Percentiles rank a stretch among this genome's conserved stretches.
Conservation (phyloP, 1,140 invertebrate species). For the Anastatus disparis region DNA sequence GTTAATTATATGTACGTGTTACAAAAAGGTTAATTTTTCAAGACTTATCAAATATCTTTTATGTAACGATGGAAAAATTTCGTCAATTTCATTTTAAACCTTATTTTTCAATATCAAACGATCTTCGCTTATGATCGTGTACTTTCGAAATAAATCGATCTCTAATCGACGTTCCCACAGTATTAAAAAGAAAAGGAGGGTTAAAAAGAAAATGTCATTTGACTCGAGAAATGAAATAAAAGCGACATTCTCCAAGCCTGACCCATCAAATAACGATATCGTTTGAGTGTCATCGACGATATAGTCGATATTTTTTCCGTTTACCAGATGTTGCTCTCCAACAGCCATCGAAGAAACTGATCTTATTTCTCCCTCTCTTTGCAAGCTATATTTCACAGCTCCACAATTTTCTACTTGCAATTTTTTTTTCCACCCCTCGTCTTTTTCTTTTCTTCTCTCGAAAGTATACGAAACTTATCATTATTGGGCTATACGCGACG, state of each 20-base stretch:
- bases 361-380: not conserved
- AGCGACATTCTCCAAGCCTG: not conserved
- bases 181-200: not conserved
- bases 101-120: no score
- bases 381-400: slow-evolving; percentile 26
- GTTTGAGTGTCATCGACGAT: slow-evolving; percentile 30
- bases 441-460: not conserved
- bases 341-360: no score
- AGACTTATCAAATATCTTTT: no score
- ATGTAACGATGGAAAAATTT: no score
- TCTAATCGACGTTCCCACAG: not conserved
- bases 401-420: no score
- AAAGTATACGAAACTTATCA: slow-evolving; percentile 12
- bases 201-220: no score
- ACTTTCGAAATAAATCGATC: not conserved
- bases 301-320: slow-evolving; percentile 30
- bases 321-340: slow-evolving; percentile 36
- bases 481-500: slow-evolving; percentile 29
- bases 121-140: not conserved
- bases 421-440: not conserved
- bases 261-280: slow-evolving; percentile 28
- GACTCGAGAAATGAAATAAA: slow-evolving; percentile 28
- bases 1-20: not conserved
- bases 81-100: no score
- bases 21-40: not conserved